Evolutionary conservation across 1,140 invertebrate species (phyloP), one percentile per base, ranked within the genome.

Genomic region (Oreohelix idahoensis): DNA sequence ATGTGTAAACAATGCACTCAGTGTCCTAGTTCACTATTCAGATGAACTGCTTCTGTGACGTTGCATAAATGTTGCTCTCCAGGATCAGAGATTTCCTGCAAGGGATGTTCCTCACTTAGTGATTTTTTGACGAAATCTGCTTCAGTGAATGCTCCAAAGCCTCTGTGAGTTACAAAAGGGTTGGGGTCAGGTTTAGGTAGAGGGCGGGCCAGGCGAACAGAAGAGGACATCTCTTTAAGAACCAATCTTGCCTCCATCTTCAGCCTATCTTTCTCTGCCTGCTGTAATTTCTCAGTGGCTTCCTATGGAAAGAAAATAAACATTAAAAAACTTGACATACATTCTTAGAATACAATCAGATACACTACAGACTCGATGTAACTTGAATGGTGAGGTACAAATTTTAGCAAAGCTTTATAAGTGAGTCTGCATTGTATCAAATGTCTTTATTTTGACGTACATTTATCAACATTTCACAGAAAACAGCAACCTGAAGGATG

Each of bases 281-380:
- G 91, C 73, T 93, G 93, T 78, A 95, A 95, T 92, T 95, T 96
- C 87, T 94, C 93, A 77, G 94, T 93, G 2, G 96, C 95, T 73
- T 89, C 88, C 89, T 89, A 74, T 35, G 32, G 35, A 5, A 79
- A 32, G 53, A 69, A 23, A 74, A 29, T 4, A 39, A 38, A 49
- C 26, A 23, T 69, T 20, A 70, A 77, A 0, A 66, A 23, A 58
- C 17, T 17, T 69, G 26, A 32, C n/a, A n/a, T n/a, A n/a, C n/a
- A n/a, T n/a, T n/a, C n/a, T n/a, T n/a, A n/a, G n/a, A n/a, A n/a
- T n/a, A n/a, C n/a, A n/a, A n/a, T n/a, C n/a, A n/a, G n/a, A n/a
- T n/a, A n/a, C n/a, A n/a, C n/a, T n/a, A n/a, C n/a, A n/a, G n/a
- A n/a, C n/a, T n/a, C n/a, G n/a, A n/a, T n/a, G n/a, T n/a, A n/a